Evolutionary conservation across 1,140 invertebrate genomes (phyloP).

Genomic region (Eurosta solidaginis): DNA sequence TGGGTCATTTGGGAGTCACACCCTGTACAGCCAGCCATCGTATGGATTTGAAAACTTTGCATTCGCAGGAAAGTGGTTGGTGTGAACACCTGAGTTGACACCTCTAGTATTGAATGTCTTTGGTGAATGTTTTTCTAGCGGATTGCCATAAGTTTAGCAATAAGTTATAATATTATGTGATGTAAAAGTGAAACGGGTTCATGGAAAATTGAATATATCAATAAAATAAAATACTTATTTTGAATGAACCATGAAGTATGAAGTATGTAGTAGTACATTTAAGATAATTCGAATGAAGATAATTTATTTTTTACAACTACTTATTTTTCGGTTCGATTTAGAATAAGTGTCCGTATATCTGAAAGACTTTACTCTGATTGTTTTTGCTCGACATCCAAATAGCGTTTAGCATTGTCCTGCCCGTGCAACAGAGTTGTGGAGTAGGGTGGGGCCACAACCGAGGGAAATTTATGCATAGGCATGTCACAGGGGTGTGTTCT

Average conservation of each 20-base stretch:
- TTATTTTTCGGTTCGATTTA: no score
- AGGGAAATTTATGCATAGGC: no score
- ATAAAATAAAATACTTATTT: background rate
- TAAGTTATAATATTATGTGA: background rate
- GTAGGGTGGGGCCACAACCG: no score
- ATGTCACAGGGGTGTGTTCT: no score
- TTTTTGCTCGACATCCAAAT: no score
- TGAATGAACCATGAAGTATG: background rate
- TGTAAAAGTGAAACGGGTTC: slow-evolving; percentile 1
- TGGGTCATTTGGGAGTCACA: background rate
- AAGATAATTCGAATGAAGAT: no score
- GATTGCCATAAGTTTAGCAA: background rate
- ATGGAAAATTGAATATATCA: background rate
- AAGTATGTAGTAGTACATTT: background rate
- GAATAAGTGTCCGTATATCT: no score
- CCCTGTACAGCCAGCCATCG: background rate
- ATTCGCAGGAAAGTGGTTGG: background rate
- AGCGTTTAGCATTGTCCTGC: no score
- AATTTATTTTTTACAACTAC: no score
- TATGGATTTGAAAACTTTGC: background rate
- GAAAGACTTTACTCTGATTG: no score
- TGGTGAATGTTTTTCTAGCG: background rate
- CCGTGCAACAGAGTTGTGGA: no score
- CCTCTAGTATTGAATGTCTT: background rate
- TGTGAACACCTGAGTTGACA: slow-evolving; percentile 14